Conservation (phyloP, 2,888 invertebrate species). For the Chouioia cunea region DNA sequence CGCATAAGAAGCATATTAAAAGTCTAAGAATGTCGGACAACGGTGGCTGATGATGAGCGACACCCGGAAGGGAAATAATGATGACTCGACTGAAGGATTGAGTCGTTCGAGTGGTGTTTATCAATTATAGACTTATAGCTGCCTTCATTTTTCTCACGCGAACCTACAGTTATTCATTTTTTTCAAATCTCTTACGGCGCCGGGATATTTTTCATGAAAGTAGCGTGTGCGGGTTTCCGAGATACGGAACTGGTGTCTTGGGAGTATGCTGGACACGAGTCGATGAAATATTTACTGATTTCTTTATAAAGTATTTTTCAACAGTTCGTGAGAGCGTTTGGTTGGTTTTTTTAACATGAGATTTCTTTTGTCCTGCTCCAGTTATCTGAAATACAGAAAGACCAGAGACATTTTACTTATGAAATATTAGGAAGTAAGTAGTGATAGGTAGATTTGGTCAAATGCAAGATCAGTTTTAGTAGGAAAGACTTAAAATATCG, state of each 20-base stretch:
- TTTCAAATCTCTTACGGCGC: not conserved
- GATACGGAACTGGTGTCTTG: too few species aligned
- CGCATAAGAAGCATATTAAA: conserved; percentile 11
- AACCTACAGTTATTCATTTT: not conserved
- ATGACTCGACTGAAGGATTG: conserved; percentile 24
- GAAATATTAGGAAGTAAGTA: too few species aligned
- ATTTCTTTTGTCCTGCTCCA: too few species aligned
- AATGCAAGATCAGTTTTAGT: too few species aligned
- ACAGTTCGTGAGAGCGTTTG: not conserved
- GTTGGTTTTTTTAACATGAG: conserved; percentile 1
- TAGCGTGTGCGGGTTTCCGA: not conserved
- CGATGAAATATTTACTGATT: conserved; percentile 3
- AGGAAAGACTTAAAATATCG: too few species aligned
- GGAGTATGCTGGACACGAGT: not conserved
- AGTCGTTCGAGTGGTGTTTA: conserved; percentile 18
- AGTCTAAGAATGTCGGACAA: conserved; percentile 1
- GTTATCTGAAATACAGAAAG: too few species aligned
- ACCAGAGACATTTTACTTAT: too few species aligned
- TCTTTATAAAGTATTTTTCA: conserved; percentile 4
- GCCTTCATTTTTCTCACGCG: conserved; percentile 16
- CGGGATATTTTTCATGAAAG: conserved; percentile 24
- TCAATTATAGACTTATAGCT: conserved; percentile 17
- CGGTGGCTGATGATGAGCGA: not conserved
- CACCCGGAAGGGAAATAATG: conserved; percentile 26
- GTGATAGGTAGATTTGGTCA: too few species aligned